Evolutionary conservation across 2,888 invertebrate genomes (phyloP).

Genomic region (Coremacera marginata): DNA sequence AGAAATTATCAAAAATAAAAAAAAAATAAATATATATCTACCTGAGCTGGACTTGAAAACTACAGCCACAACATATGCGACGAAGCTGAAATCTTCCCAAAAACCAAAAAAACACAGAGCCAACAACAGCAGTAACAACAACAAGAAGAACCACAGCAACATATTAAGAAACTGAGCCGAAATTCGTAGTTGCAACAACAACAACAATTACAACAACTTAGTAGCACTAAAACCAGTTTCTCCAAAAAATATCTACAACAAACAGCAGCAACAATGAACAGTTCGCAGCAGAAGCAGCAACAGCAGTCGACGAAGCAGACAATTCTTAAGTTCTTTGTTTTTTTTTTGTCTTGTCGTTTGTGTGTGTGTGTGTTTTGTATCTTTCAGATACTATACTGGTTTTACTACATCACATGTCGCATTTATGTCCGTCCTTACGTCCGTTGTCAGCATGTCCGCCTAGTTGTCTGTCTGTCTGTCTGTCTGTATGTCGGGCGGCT

Average conservation of each 20-base stretch:
- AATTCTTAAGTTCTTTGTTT: constrained; percentile 15
- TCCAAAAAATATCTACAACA: constrained; percentile 28
- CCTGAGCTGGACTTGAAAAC: constrained; percentile 30
- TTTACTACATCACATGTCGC: constrained; percentile 25
- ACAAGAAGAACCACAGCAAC: constrained; percentile 20
- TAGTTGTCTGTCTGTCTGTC: constrained; percentile 1
- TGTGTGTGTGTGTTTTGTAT: constrained; percentile 25
- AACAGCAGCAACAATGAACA: constrained; percentile 8
- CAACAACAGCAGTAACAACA: constrained; percentile 19
- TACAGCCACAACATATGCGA: constrained; percentile 3
- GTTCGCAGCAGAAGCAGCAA: background rate
- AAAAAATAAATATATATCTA: constrained; percentile 9
- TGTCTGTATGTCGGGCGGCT: background rate
- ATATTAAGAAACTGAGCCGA: background rate
- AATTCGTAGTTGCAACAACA: background rate
- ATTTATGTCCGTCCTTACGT: background rate
- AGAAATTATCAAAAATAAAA: background rate
- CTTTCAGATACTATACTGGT: constrained; percentile 27
- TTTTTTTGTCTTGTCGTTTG: constrained; percentile 40
- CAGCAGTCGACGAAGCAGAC: constrained; percentile 8
- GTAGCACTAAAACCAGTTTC: constrained; percentile 33
- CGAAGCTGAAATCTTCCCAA: constrained; percentile 22
- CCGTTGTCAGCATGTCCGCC: background rate
- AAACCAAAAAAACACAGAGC: background rate
- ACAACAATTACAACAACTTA: background rate